A percentile compares a stretch with the other conserved stretches of the same genome.
Evolutionary conservation across 92 coral and sea anemone species (phyloP).

Genomic region (Porites rus): DNA sequence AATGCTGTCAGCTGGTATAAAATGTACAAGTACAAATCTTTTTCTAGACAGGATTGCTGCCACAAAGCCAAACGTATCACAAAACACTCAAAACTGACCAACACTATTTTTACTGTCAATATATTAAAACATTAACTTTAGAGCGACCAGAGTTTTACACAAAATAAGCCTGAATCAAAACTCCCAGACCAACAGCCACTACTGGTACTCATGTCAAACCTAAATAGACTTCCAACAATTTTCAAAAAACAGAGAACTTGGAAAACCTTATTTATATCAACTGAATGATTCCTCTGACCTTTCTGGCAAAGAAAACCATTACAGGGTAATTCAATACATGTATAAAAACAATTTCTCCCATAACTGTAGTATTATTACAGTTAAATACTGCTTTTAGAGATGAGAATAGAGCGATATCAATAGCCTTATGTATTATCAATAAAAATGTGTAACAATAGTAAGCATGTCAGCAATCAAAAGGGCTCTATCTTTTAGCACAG

Average conservation of each 20-base stretch:
- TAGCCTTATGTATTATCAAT: background rate
- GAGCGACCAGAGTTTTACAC: background rate
- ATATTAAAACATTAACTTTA: background rate
- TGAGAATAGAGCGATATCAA: background rate
- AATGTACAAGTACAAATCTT: constrained; percentile 38
- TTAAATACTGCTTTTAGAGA: constrained; percentile 13
- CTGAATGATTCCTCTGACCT: background rate
- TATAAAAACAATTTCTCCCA: constrained; percentile 7
- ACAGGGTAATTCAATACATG: background rate
- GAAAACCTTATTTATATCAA: background rate
- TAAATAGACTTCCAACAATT: background rate
- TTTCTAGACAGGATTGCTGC: constrained; percentile 16
- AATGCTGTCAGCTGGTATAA: constrained; percentile 17
- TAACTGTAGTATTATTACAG: constrained; percentile 1
- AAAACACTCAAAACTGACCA: constrained; percentile 9
- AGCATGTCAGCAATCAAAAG: constrained; percentile 8
- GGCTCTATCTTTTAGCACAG: background rate
- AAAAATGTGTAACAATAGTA: background rate
- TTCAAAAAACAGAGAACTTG: constrained; percentile 6
- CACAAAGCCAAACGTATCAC: constrained; percentile 4
- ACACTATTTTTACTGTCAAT: constrained; percentile 7
- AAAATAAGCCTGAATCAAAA: constrained; percentile 1
- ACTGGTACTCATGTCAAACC: constrained; percentile 8
- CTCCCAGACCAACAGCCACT: background rate
- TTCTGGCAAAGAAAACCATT: constrained; percentile 1